These are phyloP conservation scores for Rhea pennata DNA, from an alignment of 2,113 vertebrate genomes.

Conservation along the genomic window DNA sequence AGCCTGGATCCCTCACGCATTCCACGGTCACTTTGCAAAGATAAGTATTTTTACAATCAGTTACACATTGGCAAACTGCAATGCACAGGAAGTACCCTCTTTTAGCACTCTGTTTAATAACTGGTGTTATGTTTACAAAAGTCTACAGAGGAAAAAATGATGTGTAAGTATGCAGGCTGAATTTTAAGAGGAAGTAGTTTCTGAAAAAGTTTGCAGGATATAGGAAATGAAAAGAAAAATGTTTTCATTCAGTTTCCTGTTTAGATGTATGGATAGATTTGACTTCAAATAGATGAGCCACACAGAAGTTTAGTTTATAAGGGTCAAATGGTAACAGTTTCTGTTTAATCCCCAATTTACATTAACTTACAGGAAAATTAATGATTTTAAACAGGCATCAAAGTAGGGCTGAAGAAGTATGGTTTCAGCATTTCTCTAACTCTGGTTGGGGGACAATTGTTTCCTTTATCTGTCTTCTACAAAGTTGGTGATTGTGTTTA, in stretches of 20 bases:
- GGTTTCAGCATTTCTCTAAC: constrained; percentile 15
- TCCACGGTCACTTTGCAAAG: not conserved
- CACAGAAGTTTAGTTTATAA: constrained; percentile 63
- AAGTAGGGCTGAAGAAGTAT: constrained; percentile 38
- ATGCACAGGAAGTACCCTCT: not conserved
- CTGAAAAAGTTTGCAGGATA: constrained; percentile 43
- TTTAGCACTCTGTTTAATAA: not conserved
- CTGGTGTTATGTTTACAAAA: not conserved
- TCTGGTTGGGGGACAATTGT: constrained; percentile 43
- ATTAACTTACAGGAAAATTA: constrained; percentile 69
- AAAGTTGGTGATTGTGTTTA: constrained; percentile 51
- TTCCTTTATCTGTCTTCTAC: constrained; percentile 67
- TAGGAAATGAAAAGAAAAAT: constrained; percentile 47
- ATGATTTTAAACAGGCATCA: constrained; percentile 66
- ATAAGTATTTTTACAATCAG: no score
- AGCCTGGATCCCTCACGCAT: not conserved
- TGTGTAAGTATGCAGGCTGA: not conserved
- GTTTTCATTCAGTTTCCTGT: constrained; percentile 61
- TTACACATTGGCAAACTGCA: not conserved
- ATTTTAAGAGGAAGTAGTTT: constrained; percentile 30
- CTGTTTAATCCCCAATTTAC: constrained; percentile 70
- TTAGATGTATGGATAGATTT: constrained; percentile 58
- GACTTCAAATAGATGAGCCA: constrained; percentile 57
- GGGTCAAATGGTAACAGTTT: constrained; percentile 62
- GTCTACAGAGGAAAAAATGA: not conserved